Evolutionary conservation across 2,888 invertebrate species (phyloP), one percentile per base, ranked within the genome.

Genomic region (Cylloceria caligata): DNA sequence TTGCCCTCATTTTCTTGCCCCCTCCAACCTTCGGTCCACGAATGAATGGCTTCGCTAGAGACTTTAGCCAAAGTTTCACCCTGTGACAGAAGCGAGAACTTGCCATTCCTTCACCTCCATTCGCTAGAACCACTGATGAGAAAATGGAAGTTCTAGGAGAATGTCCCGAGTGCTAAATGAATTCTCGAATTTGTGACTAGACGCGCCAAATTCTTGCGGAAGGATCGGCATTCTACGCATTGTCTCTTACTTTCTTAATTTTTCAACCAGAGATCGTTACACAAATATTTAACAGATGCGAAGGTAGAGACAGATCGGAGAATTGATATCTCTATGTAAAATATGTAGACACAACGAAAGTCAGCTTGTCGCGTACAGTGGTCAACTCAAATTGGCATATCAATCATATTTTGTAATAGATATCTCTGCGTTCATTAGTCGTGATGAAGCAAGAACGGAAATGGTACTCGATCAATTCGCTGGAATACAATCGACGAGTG

Each of bases 51-150:
- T 75, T 68, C 42, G 24, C 57, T 21, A n/a, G 36, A 47, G 57
- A 67, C 65, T 39, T 67, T 27, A n/a, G 24, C 45, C 71, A 24
- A 80, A 74, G 68, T 80, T 80, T 80, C 69, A 64, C 42, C 39
- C 45, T 55, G 71, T 75, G 75, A 75, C 69, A 47, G 71, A 71
- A 80, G 65, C 47, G 45, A 45, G 74, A 75, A 80, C 74, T 80
- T 80, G 69, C 60, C 73, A 52, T 34, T 52, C 34, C 68, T 30
- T 55, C 55, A 27, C 67, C 69, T 16, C 67, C 60, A 36, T 36
- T 24, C 47, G 9, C 16, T n/a, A 27, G 45, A n/a, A 19, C 13
- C 47, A 47, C 47, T 45, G 74, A 69, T 36, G 62, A 55, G 68
- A 74, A 45, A 80, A 80, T 74, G 68, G 64, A 80, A 80, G 68